Conservation (phyloP, 2,113 vertebrate genomes). For the Nematolebias whitei region DNA sequence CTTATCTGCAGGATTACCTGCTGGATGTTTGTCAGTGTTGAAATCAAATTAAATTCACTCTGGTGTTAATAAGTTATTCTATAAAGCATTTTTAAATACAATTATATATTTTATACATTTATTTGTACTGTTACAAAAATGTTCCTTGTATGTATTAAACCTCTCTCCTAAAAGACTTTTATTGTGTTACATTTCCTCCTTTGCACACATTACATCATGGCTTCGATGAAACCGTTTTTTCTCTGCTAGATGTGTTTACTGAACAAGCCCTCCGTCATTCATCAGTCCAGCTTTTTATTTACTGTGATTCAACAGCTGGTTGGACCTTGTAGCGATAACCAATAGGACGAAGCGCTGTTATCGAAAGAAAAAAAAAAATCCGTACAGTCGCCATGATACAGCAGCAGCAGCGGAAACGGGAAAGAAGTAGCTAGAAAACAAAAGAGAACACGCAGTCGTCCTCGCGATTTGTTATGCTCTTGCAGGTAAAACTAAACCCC, state of each 20-base stretch:
- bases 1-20: slow-evolving; percentile 78
- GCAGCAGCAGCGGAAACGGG: slow-evolving; percentile 80
- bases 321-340: slow-evolving; percentile 54
- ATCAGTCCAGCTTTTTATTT: slow-evolving; percentile 38
- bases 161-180: neutral
- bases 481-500: slow-evolving; percentile 76
- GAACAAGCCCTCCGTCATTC: neutral
- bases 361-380: slow-evolving; percentile 65
- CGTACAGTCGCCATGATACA: slow-evolving; percentile 86
- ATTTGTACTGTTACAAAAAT: neutral
- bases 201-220: slow-evolving; percentile 3
- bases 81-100: neutral
- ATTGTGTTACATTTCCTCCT: neutral
- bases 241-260: neutral
- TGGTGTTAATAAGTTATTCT: neutral
- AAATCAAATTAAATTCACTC: slow-evolving; percentile 7
- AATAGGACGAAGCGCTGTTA: slow-evolving; percentile 71
- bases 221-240: neutral
- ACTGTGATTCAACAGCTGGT: slow-evolving; percentile 71
- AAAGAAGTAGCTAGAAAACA: slow-evolving; percentile 83
- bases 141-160: neutral
- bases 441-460: slow-evolving; percentile 83
- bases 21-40: slow-evolving; percentile 63
- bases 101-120: neutral
- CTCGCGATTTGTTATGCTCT: slow-evolving; percentile 83